Percentiles rank a stretch among this genome's conserved stretches.
Evolutionary conservation across 2,113 vertebrate genomes (phyloP).

Genomic region (Osmerus eperlanus): DNA sequence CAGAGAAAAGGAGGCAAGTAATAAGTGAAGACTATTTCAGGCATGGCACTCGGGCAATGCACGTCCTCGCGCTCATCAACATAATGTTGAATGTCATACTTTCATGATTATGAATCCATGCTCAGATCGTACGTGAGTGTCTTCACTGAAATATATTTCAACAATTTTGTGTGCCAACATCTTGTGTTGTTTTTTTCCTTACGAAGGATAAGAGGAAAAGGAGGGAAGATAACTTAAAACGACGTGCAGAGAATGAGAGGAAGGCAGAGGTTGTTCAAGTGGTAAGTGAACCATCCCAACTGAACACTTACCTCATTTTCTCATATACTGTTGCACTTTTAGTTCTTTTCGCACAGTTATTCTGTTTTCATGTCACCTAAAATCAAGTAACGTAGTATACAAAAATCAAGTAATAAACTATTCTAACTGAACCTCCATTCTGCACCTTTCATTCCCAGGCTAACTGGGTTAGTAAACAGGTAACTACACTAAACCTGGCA

Average conservation of each 20-base stretch:
- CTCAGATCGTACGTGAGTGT: too few species aligned
- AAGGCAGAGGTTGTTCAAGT: constrained; percentile 91
- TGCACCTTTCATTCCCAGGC: too few species aligned
- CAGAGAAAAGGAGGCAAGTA: constrained; percentile 74
- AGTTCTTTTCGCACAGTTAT: too few species aligned
- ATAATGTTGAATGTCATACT: too few species aligned
- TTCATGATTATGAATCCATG: too few species aligned
- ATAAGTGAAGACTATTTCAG: not conserved
- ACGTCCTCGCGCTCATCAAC: too few species aligned
- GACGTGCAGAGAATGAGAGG: constrained; percentile 83
- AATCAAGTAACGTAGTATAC: not conserved
- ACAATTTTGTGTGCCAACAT: not conserved
- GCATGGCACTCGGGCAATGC: too few species aligned
- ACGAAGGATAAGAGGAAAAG: constrained; percentile 83
- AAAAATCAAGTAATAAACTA: not conserved
- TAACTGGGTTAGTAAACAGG: too few species aligned
- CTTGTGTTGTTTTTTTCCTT: not conserved
- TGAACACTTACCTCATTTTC: not conserved
- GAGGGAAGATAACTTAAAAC: constrained; percentile 81
- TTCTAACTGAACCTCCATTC: too few species aligned
- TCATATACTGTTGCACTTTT: too few species aligned
- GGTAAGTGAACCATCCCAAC: constrained; percentile 67
- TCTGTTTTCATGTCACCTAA: not conserved
- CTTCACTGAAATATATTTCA: too few species aligned
- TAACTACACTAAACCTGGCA: not conserved